phyloP scores from a whole-genome alignment of 2,888 invertebrate species.

The Pollenia angustigena region DNA sequence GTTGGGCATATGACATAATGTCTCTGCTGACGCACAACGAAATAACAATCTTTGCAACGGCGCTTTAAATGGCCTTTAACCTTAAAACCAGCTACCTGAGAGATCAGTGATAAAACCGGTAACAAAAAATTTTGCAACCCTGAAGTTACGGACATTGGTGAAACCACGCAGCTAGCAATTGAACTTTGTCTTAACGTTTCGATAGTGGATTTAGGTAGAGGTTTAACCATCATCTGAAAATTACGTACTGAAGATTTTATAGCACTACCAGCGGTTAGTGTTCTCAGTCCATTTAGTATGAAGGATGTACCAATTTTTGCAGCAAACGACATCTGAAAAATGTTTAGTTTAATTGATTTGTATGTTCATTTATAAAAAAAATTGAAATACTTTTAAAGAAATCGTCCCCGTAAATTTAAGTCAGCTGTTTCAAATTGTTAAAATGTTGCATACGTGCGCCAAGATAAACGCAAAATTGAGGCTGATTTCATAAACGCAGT shows the following conservation, averaged over 20 bases:
- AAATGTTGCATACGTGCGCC: too few species aligned
- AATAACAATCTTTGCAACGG: slow-evolving; percentile 92
- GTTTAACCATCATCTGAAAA: slow-evolving; percentile 78
- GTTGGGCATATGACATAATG: slow-evolving; percentile 90
- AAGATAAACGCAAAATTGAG: too few species aligned
- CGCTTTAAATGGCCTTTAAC: slow-evolving; percentile 88
- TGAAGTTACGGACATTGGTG: slow-evolving; percentile 48
- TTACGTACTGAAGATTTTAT: slow-evolving; percentile 65
- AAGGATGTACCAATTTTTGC: slow-evolving; percentile 75
- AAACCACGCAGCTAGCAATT: slow-evolving; percentile 17
- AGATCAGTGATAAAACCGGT: slow-evolving; percentile 80
- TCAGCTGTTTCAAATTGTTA: too few species aligned
- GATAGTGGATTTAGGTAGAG: slow-evolving; percentile 64
- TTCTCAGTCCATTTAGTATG: slow-evolving; percentile 40
- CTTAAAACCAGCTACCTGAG: slow-evolving; percentile 88
- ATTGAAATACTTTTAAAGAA: too few species aligned
- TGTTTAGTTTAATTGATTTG: background rate
- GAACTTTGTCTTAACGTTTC: slow-evolving; percentile 49
- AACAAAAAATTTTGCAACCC: slow-evolving; percentile 74
- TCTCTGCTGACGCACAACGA: slow-evolving; percentile 88
- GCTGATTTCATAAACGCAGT: too few species aligned
- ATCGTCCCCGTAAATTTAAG: too few species aligned
- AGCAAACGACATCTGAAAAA: slow-evolving; percentile 79
- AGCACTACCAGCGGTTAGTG: slow-evolving; percentile 54
- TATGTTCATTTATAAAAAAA: background rate